Evolutionary conservation across 2,113 vertebrate genomes (phyloP), one percentile per base, ranked within the genome.

Genomic region (Trinectes maculatus): DNA sequence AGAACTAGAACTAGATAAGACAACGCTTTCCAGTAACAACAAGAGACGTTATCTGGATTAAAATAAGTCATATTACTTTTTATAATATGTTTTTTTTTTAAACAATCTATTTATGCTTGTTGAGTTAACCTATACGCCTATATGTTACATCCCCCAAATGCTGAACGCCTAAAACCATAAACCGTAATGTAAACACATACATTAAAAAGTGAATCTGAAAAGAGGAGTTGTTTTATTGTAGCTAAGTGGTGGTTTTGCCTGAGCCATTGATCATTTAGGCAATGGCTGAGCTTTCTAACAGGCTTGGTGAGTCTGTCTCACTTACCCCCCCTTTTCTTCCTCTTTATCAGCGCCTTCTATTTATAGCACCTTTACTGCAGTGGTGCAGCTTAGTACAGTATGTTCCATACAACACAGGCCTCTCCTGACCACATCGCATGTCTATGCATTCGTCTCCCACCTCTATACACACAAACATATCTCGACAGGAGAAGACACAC

Each of bases 291-390:
- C 9, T 58, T 71, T 84, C 58, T 47, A 71, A 85, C 64, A 63
- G 51, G 49, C 73, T 76, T 2, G 65, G 65, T 49, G 55, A 83
- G 58, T 82, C 43, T 13, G 59, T 69, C 82, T 83, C 77, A 77
- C 66, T n/a, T n/a, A 55, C 46, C 9, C 48, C 52, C 56, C 43
- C 22, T 49, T 65, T 39, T 71, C 74, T 79, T 79, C 51, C 51
- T 59, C 81, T 84, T 86, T 77, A 90, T 85, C 84, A 83, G 82
- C 80, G 52, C 39, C 64, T 78, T 90, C 90, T 90, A 92, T 91
- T 87, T 86, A 83, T 90, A 91, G 74, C 52, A 16, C n/a, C 69
- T 77, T 79, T 68, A 64, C 88, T 83, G 86, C 82, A 72, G 77
- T 72, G n/a, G 57, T 31, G 12, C 70, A 44, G 75, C 66, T 69